Evolutionary conservation across 1,140 invertebrate species (phyloP), one percentile per base, ranked within the genome.

Genomic region (Aricia agestis): DNA sequence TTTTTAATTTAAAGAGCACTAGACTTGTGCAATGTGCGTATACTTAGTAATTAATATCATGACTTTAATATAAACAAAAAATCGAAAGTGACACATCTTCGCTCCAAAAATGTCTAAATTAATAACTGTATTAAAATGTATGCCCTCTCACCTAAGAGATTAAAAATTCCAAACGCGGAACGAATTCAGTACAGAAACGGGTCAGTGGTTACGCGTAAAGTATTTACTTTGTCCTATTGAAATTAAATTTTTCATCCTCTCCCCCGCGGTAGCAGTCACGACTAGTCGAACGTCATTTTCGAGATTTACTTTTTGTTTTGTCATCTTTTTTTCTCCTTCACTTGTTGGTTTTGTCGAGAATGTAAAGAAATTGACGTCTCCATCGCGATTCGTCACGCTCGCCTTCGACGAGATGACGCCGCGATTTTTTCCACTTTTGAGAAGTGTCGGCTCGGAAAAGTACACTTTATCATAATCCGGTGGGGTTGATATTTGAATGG

Each of bases 271-370:
- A 81, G 81, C 78, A 70, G 74, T 80, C 78, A 81, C 82, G 81
- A 81, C 45, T 61, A 66, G 75, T 59, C 59, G 63, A 63, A 63
- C 58, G 19, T 68, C 66, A 70, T 77, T 82, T 59, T 75, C 72
- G 63, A 79, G 70, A 75, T 79, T 78, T 80, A 78, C 85, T 86
- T 85, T 82, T 78, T 79, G 72, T 72, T 83, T 80, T 78, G 68
- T 73, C 85, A 80, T 77, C 81, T 61, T 78, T 81, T 83, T 84
- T 86, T 82, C 61, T 80, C 59, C 72, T 76, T 76, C 78, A 81
- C 80, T 87, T 87, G 88, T 91, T 89, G 86, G 83, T 87, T 91
- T 87, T 89, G 76, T 87, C 69, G 74, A 81, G 83, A 82, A 87
- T 81, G 79, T 82, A 81, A 80, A 84, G 82, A 83, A 82, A 88